Base-by-base conservation (phyloP, 2,888 invertebrate genomes). In the Aplocera efformata region DNA sequence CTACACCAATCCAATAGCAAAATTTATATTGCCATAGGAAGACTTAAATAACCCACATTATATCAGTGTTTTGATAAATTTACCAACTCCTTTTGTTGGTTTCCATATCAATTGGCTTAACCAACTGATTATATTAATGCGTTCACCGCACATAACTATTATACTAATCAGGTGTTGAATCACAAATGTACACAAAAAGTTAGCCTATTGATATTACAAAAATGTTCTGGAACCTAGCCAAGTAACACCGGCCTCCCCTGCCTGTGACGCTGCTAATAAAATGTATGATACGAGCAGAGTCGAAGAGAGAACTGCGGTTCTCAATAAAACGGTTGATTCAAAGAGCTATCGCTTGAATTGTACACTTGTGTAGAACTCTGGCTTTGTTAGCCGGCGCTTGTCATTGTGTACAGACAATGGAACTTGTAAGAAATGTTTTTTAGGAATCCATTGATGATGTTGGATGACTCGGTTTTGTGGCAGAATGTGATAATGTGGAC, bases 361-460 rank as follows among this genome's bases (percentile, higher is more conserved):
- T 85, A 85, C 86, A 88, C 86, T 86, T 86, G 86, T 86, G 86
- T 86, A 84, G 76, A 68, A 76, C 67, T 68, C 67, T 68, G 62
- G 74, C 79, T 78, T 86, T 86, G 86, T 86, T 80, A 79, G 63
- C 59, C 66, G 83, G 79, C 82, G 86, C 80, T 72, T 79, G 82
- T 75, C 78, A 83, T 85, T 86, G 84, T 85, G 50, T 53, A 69
- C 82, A 84, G 76, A 88, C 86, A 88, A 88, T 88, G 73, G 75
- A 78, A 83, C 79, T 84, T 85, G 84, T 79, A 85, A 86, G 88
- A 76, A 85, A 81, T 75, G 81, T 83, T 86, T 86, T 88, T 88
- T 86, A 85, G 82, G 72, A 82, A 80, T 82, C 63, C 83, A 88
- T 86, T 86, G 85, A 86, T 79, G 68, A 77, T 73, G 72, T 81